Evolutionary conservation across 1,140 invertebrate genomes (phyloP), one percentile per base, ranked within the genome.

Genomic region (Drosophila tristis): DNA sequence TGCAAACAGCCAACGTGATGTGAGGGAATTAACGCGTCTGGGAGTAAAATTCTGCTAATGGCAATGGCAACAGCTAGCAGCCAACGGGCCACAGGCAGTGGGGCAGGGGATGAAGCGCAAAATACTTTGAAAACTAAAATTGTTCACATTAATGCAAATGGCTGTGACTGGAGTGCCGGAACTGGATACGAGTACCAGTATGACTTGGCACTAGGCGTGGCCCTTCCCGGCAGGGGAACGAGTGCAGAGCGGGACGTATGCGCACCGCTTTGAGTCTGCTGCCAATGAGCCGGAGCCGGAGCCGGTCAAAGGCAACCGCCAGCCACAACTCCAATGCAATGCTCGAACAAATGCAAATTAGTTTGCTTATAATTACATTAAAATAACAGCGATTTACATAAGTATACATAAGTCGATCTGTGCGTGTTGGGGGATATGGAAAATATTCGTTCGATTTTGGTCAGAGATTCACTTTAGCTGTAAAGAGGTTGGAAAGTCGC

Each of bases 11-110:
- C 73, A 65, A 74, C 74, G 61, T 78, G 81, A 78, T 81, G 74
- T 67, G 81, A 74, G 81, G 78, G 75, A 86, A 86, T 86, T 86
- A 86, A 86, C 82, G 74, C 82, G 78, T 74, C 61, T 67, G 68
- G 64, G 53, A 61, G 74, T 58, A 63, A 66, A 77, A 80, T 60
- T 70, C 73, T 86, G 77, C 78, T 82, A 87, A 86, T 86, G 82
- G 57, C 70, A 87, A 86, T 86, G 82, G 57, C 70, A 85, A 78
- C 71, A 79, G 73, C 56, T 9, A 31, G 8, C 7, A 31, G 29
- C 8, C 31, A 29, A 11, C 23, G 16, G 6, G 31, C 43, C 31
- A 8, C 20, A 16, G 44, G 49, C n/a, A 29, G 47, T 43, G 35
- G 53, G 29, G 8, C 44, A 16, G 29, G 29, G 9, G 16, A 16